Evolutionary conservation across 2,113 vertebrate genomes (phyloP), one percentile per base, ranked within the genome.

Genomic region (Pseudonaja textilis): DNA sequence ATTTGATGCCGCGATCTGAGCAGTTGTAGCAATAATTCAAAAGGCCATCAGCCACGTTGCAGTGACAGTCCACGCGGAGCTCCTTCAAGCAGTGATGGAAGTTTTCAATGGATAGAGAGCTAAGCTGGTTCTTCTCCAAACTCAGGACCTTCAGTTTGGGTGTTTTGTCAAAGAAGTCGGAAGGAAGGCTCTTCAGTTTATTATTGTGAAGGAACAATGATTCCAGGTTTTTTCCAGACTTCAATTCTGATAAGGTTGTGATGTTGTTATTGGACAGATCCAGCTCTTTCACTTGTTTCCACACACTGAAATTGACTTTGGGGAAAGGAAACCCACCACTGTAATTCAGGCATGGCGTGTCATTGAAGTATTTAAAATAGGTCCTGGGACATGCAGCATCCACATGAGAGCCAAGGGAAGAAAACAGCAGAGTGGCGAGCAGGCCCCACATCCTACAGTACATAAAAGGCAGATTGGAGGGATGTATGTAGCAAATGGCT

Each of bases 1-100:
- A 94, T 0, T 0, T 0, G 11, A 9, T n/a, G 1, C 0, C 1
- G 0, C 1, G 39, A 0, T 0, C 0, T 0, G 0, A 0, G 55
- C 89, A 91, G 47, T 12, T 1, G 18, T 0, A 0, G 0, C 96
- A 96, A 26, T 88, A 6, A 0, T 0, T 0, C 64, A 92, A 42
- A 2, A 94, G 0, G 45, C 34, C 89, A n/a, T 9, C 9, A 22
- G 86, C 69, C 18, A 59, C 0, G 0, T 91, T 54, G 22, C 96
- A 97, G n/a, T 4, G 6, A 57, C 97, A 97, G 0, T 94, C 89
- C 69, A 97, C 56, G 0, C 0, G 1, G 6, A 97, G 91, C 0
- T 0, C 0, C 0, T 0, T 0, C 18, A 97, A 93, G 45, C 1
- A 0, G 69, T 3, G 1, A 3, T 54, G 86, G 93, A 97, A 95